A percentile compares a stretch with the other conserved stretches of the same genome.
phyloP scores from a whole-genome alignment of 2,113 vertebrate species.

The Heliornis fulica region DNA sequence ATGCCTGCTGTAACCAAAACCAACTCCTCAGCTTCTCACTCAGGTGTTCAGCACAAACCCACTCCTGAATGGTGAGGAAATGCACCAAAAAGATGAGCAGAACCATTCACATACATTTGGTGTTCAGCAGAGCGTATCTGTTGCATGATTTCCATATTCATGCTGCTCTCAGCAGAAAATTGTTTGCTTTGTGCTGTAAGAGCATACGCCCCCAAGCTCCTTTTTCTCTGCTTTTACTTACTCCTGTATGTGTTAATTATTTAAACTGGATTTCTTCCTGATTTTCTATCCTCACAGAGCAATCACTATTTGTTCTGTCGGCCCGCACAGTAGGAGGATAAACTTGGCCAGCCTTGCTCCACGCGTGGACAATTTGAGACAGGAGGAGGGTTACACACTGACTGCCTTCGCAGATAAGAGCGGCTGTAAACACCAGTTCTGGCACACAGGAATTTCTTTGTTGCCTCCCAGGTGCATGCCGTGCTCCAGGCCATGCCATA shows the following conservation, averaged over 20 bases:
- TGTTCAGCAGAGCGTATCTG: not conserved
- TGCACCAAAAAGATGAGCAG: not conserved
- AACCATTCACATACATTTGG: not conserved
- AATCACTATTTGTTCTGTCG: not conserved
- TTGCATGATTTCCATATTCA: conserved; percentile 7
- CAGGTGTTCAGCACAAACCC: not conserved
- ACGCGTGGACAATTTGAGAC: not conserved
- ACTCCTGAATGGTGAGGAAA: not conserved
- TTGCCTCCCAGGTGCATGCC: not conserved
- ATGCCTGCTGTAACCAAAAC: not conserved
- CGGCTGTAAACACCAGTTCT: not conserved
- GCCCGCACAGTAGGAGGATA: not conserved
- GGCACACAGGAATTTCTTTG: not conserved
- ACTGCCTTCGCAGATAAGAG: fast-evolving
- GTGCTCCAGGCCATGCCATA: fast-evolving
- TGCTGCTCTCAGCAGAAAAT: not conserved
- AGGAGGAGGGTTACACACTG: not conserved
- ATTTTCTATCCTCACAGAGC: not conserved
- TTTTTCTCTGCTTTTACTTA: not conserved
- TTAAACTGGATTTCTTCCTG: conserved; percentile 4
- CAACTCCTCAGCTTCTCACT: not conserved
- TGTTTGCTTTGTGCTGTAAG: not conserved
- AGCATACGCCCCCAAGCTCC: fast-evolving
- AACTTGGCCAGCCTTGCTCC: not conserved
- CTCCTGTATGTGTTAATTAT: not conserved